Base-by-base conservation (phyloP, 2,113 vertebrate genomes). In the Ophthalmolycus amberensis region DNA sequence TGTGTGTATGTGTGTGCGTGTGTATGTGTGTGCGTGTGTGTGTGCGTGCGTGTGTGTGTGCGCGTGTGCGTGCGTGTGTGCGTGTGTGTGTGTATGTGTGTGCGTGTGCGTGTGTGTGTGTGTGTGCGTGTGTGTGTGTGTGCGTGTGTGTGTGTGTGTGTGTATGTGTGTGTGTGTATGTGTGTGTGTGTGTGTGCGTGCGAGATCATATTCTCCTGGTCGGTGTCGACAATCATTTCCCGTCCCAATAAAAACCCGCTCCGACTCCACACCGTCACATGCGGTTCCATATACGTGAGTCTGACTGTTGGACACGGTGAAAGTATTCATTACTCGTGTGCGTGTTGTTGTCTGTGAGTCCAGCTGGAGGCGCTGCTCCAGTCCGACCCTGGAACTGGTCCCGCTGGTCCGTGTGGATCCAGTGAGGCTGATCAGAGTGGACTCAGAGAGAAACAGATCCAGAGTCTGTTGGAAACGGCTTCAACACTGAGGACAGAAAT, bases 401-500 rank as follows among this genome's bases (percentile, higher is more conserved):
- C 27, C 14, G 52, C 38, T 29, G 56, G 14, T 29, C 29, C 56
- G 18, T 14, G 37, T 63, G 71, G 71, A 15, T n/a, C 71, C 44
- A 29, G 1, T 29, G 82, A 82, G 84, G 74, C 86, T 32, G 91
- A 88, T n/a, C 92, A 96, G 64, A 71, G 54, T 38, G 91, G 20
- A 25, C 54, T n/a, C 9, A n/a, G 54, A 56, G 54, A 12, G 54
- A 56, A 90, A 5, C 94, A 87, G 14, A 78, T 96, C 37, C 91
- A 91, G 40, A 93, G 89, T 79, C 93, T 99, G 0, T 91, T 95
- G 15, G 91, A 88, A 29, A 91, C 95, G 18, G 91, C 94, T 15
- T 85, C 95, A 71, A 88, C 91, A 0, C 92, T 97, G 66, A 97
- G 94, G 77, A 87, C 77, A 11, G 94, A 95, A 52, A 92, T 98